Percentiles rank a stretch among this genome's conserved stretches.
phyloP scores from a whole-genome alignment of 2,113 vertebrate species.

The Semicossyphus pulcher region DNA sequence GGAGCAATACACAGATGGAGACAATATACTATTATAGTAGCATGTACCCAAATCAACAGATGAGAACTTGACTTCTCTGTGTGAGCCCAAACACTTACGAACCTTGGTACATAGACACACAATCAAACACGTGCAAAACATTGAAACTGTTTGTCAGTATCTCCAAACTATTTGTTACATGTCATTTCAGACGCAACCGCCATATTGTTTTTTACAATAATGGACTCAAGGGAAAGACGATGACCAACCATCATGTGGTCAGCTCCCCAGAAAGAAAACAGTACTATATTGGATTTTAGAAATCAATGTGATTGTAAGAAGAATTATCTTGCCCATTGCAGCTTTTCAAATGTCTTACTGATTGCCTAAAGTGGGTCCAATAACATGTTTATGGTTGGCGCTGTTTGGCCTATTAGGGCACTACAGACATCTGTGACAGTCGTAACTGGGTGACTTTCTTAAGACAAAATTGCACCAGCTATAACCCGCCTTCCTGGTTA shows the following conservation, averaged over 20 bases:
- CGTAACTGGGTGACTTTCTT: neutral
- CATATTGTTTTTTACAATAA: neutral
- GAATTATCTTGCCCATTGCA: neutral
- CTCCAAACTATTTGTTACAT: neutral
- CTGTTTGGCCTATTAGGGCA: neutral
- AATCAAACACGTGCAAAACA: too few relatives aligned
- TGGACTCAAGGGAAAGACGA: neutral
- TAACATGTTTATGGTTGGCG: neutral
- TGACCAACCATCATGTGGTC: neutral
- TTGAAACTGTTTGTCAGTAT: constrained; percentile 7
- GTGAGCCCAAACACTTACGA: constrained; percentile 17
- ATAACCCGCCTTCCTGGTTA: too few relatives aligned
- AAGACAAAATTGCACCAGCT: neutral
- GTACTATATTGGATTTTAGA: too few relatives aligned
- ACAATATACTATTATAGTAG: constrained; percentile 66
- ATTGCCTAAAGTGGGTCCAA: neutral
- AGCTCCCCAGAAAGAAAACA: neutral
- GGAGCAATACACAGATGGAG: constrained; percentile 83
- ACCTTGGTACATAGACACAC: neutral
- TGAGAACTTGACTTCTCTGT: constrained; percentile 33
- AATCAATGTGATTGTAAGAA: neutral
- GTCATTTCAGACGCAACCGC: neutral
- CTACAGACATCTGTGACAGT: neutral
- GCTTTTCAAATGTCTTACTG: too few relatives aligned
- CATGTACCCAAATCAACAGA: constrained; percentile 32